Percentiles rank a stretch among this genome's conserved stretches.
These are phyloP conservation scores for Ophraella communa DNA, from an alignment of 2,888 invertebrate genomes.

Conservation along the genomic window DNA sequence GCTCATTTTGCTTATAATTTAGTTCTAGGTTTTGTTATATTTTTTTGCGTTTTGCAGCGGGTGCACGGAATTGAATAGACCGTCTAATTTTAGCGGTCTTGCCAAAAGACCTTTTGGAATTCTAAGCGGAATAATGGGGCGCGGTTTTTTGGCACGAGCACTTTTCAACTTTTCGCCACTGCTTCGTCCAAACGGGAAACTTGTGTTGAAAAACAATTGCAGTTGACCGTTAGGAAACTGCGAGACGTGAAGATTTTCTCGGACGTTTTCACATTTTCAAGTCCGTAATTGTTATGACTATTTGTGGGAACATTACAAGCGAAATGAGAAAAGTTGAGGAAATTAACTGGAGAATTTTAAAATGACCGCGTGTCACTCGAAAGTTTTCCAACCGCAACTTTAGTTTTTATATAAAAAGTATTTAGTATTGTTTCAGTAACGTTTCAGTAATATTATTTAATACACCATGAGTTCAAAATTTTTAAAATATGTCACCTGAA, in stretches of 20 bases:
- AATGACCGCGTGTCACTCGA: background rate
- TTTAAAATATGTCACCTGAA: too few relatives aligned
- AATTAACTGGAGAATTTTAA: background rate
- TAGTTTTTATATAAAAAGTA: too few relatives aligned
- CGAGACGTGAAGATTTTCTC: constrained; percentile 21
- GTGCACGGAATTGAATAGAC: background rate
- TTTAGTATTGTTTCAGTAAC: too few relatives aligned
- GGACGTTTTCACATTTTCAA: constrained; percentile 16
- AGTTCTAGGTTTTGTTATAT: too few relatives aligned
- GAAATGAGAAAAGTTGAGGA: constrained; percentile 1
- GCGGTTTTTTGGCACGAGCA: constrained; percentile 20
- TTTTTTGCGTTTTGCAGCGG: background rate
- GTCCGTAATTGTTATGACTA: constrained; percentile 6
- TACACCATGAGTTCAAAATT: too few relatives aligned
- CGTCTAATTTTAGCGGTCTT: background rate
- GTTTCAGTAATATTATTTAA: too few relatives aligned
- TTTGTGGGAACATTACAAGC: background rate
- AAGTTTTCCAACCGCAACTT: too few relatives aligned
- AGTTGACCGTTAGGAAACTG: constrained; percentile 18
- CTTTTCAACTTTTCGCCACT: constrained; percentile 25
- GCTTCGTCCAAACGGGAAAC: constrained; percentile 23
- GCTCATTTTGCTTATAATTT: too few relatives aligned
- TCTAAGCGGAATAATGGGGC: constrained; percentile 5
- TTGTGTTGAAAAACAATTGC: constrained; percentile 26
- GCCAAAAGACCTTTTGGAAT: constrained; percentile 6